Evolutionary conservation across 2,113 vertebrate species (phyloP).

Genomic region (Daboia siamensis): DNA sequence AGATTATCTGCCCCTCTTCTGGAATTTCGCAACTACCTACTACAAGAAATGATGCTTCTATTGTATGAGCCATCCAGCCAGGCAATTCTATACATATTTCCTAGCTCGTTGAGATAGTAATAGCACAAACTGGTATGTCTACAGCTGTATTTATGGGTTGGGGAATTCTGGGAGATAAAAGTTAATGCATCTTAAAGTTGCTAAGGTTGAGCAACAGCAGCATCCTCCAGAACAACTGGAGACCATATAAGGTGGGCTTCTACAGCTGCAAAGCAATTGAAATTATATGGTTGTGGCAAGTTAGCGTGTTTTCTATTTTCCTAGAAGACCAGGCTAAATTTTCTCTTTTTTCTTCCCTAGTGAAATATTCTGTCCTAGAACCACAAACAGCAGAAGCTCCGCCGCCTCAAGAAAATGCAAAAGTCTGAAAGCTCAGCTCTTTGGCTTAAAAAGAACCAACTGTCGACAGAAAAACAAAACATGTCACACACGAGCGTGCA

Average conservation of each 20-base stretch:
- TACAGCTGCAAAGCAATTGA: background rate
- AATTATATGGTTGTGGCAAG: background rate
- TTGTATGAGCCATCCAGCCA: no score
- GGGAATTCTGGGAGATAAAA: no score
- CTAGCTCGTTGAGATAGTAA: background rate
- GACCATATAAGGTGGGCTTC: background rate
- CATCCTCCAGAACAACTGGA: background rate
- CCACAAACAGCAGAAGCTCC: slow-evolving; percentile 75
- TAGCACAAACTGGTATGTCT: no score
- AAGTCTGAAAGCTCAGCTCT: slow-evolving; percentile 53
- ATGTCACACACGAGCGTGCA: background rate
- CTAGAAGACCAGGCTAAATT: background rate
- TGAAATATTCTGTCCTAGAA: slow-evolving; percentile 80
- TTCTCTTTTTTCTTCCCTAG: slow-evolving; percentile 50
- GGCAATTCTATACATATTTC: no score
- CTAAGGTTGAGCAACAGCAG: no score
- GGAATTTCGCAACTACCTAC: background rate
- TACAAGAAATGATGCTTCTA: no score
- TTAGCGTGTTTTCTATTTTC: background rate
- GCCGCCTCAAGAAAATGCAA: slow-evolving; percentile 53
- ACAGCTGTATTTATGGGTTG: no score
- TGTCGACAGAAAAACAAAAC: slow-evolving; percentile 1
- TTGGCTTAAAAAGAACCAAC: slow-evolving; percentile 29
- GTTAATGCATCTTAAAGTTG: no score
- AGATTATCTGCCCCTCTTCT: background rate